These are phyloP conservation scores for Lutjanus argentimaculatus DNA, from an alignment of 2,797 vertebrate genomes.

Conservation along the genomic window DNA sequence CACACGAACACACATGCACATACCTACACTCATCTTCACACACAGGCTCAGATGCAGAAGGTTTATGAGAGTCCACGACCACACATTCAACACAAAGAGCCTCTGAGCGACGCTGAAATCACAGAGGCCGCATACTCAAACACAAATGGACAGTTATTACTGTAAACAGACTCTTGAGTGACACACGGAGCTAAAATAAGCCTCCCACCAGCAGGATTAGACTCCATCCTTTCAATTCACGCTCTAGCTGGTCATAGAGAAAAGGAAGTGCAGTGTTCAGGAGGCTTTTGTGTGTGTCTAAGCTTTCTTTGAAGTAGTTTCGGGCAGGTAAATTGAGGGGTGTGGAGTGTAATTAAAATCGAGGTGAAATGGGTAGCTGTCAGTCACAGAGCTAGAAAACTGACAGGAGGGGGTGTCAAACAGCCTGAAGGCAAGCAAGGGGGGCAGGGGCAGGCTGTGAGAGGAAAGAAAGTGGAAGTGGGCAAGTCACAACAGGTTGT, in stretches of 20 bases:
- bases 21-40: conserved; percentile 6
- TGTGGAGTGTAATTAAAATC: conserved; percentile 72
- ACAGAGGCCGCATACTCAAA: conserved; percentile 36
- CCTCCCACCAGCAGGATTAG: conserved; percentile 61
- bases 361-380: conserved; percentile 74
- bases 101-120: conserved; percentile 26
- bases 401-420: conserved; percentile 36
- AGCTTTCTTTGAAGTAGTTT: conserved; percentile 76
- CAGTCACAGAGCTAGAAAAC: conserved; percentile 58
- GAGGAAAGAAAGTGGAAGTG: conserved; percentile 19
- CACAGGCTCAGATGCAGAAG: conserved; percentile 32
- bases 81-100: conserved; percentile 50
- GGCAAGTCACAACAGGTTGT: conserved; percentile 46
- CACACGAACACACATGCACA: not conserved
- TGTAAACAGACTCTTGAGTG: conserved; percentile 52
- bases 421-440: conserved; percentile 15
- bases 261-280: conserved; percentile 49
- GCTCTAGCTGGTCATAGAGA: conserved; percentile 51
- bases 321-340: conserved; percentile 67
- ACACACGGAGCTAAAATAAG: conserved; percentile 41
- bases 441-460: not conserved
- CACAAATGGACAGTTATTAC: conserved; percentile 31
- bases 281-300: conserved; percentile 51
- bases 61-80: conserved; percentile 49
- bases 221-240: conserved; percentile 51